Evolutionary conservation across 1,140 invertebrate species (phyloP).

Genomic region (Neelides sp.): DNA sequence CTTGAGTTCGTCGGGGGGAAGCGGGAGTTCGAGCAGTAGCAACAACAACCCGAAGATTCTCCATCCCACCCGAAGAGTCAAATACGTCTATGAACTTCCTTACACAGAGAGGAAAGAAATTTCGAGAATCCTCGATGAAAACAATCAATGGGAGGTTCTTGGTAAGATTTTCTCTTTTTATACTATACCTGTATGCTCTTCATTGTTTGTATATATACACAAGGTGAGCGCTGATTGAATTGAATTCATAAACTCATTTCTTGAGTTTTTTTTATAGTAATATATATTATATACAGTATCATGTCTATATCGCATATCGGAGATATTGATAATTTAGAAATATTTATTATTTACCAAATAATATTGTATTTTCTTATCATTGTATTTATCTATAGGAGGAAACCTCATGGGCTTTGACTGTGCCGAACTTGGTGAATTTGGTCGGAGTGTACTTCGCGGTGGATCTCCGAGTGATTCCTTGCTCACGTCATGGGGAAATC

Average conservation of each 20-base stretch:
- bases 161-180: no score
- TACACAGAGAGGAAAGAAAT: constrained; percentile 50
- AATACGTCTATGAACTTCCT: constrained; percentile 61
- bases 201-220: neutral
- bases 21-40: neutral
- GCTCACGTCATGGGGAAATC: constrained; percentile 59
- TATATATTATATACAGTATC: no score
- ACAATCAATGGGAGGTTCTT: constrained; percentile 64
- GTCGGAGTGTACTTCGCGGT: constrained; percentile 37
- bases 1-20: no score
- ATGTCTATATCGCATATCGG: neutral
- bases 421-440: constrained; percentile 40
- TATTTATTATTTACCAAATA: constrained; percentile 37
- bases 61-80: constrained; percentile 19
- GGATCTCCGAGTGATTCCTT: constrained; percentile 61
- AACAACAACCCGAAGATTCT: no score
- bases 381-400: constrained; percentile 38
- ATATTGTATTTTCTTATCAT: constrained; percentile 23
- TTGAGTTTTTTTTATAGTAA: neutral
- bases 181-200: neutral
- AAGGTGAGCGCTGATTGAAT: neutral
- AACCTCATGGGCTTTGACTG: constrained; percentile 41
- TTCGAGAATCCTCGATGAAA: constrained; percentile 60
- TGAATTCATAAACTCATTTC: constrained; percentile 6
- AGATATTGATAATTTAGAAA: constrained; percentile 36